Conservation (phyloP, 2,113 vertebrate genomes). For the Fulmarus glacialis region DNA sequence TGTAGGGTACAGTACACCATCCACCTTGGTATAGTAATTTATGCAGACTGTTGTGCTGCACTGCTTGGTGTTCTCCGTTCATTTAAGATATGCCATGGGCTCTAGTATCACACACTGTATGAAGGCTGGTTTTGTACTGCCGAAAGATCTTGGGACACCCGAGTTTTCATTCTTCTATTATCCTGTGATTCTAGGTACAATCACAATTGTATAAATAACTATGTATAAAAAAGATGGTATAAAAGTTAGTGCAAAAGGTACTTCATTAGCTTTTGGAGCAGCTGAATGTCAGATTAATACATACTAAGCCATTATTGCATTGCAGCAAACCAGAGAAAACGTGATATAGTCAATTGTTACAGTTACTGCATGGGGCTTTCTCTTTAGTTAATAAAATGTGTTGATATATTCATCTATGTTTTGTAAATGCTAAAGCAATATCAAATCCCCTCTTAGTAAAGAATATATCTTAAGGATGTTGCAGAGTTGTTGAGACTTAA, state of each 20-base stretch:
- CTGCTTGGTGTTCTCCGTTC: neutral
- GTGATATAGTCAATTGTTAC: neutral
- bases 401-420: neutral
- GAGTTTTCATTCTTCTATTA: neutral
- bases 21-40: neutral
- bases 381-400: neutral
- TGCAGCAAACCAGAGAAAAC: neutral
- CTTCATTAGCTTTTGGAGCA: neutral
- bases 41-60: neutral
- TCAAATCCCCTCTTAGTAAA: neutral
- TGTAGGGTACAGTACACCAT: neutral
- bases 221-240: neutral
- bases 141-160: fast-evolving
- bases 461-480: neutral
- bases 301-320: neutral
- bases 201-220: neutral
- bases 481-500: neutral
- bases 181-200: neutral
- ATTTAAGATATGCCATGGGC: neutral
- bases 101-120: neutral
- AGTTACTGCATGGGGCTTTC: neutral
- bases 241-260: neutral
- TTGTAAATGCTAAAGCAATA: neutral
- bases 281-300: neutral
- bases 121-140: neutral